Base-by-base conservation (phyloP, 2,888 invertebrate genomes). In the Dorcus parallelipipedus region DNA sequence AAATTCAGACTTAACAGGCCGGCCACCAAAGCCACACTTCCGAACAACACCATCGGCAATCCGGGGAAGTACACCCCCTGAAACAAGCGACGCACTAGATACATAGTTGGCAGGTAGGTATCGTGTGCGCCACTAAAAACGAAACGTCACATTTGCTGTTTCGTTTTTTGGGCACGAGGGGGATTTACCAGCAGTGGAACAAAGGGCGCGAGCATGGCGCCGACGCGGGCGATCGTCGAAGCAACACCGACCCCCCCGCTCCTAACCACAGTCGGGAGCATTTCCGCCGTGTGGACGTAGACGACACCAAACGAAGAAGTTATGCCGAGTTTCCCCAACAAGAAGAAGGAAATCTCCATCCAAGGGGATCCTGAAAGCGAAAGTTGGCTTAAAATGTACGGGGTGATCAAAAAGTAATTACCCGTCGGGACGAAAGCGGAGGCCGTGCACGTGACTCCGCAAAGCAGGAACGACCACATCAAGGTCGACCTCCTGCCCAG, bases 271-370 rank as follows among this genome's bases (percentile, higher is more conserved):
- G 80, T 81, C 1, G 83, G 84, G 57, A 82, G 78, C 64, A 84
- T 75, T 74, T 84, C 84, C 3, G 83, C 82, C 9, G 84, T 83
- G 64, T 86, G 84, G 1, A 87, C 84, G 65, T 86, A 87, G 38
- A 85, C 80, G 4, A 85, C 79, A 0, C 84, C 83, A 74, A 87
- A 87, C 0, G 86, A 82, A 2, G 84, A 82, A 1, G 87, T 86
- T 47, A 87, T 83, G 8, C 83, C 84, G 58, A 86, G 74, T 73
- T 88, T 87, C 52, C 87, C 87, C 47, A 84, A 71, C 51, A 87
- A 77, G 66, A 86, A 86, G 10, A 87, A 72, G 0, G 79, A 67
- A 3, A 85, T 80, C 33, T 83, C 77, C 1, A 81, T 74, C 84
- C 84, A 85, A 38, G 78, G 75, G 40, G 76, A 70, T 66, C 78